Evolutionary conservation across 2,888 invertebrate genomes (phyloP).

Genomic region (Lithophane leautieri): DNA sequence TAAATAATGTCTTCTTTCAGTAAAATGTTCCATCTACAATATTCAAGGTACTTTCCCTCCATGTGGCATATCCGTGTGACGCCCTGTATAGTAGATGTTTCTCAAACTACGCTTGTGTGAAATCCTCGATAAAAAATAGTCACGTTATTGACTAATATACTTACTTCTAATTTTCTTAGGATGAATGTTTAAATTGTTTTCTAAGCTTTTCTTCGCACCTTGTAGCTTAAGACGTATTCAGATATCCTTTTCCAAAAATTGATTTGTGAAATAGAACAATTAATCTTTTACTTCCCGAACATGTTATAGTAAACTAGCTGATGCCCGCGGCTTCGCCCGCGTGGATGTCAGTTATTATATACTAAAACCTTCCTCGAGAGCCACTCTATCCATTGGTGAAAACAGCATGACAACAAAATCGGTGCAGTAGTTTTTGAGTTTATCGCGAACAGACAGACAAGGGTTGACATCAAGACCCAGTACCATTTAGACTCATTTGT

Average conservation of each 20-base stretch:
- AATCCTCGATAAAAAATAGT: slow-evolving; percentile 7
- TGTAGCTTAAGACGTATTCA: slow-evolving; percentile 17
- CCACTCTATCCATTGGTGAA: too few species aligned
- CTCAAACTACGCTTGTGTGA: slow-evolving; percentile 26
- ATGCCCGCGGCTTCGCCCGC: too few species aligned
- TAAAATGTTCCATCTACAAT: too few species aligned
- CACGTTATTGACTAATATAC: slow-evolving; percentile 4
- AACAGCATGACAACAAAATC: too few species aligned
- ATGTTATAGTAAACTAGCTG: neutral
- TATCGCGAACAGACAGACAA: too few species aligned
- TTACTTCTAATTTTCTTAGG: slow-evolving; percentile 1
- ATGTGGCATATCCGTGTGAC: too few species aligned
- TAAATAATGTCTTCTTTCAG: too few species aligned
- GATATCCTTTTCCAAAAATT: neutral
- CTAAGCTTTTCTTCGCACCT: slow-evolving; percentile 22
- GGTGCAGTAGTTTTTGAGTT: too few species aligned
- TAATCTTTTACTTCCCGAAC: neutral
- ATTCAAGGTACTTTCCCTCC: too few species aligned
- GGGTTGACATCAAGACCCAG: slow-evolving; percentile 7
- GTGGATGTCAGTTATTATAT: too few species aligned
- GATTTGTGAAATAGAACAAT: neutral
- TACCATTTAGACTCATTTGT: slow-evolving; percentile 33
- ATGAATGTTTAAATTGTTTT: slow-evolving; percentile 20
- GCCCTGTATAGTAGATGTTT: neutral
- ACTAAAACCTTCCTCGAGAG: too few species aligned